These are phyloP conservation scores for Oxyruncus cristatus DNA, from an alignment of 2,113 vertebrate species.

Conservation along the genomic window DNA sequence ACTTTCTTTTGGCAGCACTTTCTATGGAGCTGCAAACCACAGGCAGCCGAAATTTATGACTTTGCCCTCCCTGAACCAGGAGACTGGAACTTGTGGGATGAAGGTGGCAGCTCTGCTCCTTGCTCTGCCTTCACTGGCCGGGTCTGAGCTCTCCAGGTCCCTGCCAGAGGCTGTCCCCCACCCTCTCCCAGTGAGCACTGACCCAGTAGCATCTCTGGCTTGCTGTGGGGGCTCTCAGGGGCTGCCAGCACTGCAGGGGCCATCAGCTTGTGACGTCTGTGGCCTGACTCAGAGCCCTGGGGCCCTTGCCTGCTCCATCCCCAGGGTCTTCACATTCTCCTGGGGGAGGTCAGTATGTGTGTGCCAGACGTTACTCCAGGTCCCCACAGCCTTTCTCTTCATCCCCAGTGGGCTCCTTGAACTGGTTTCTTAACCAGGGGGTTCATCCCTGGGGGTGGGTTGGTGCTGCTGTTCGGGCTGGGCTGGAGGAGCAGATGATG, in stretches of 20 bases:
- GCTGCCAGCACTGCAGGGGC: not conserved
- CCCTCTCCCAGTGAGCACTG: not conserved
- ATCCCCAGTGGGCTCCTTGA: not conserved
- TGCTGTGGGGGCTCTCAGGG: accelerated
- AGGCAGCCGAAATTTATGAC: not conserved
- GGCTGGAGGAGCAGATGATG: not conserved
- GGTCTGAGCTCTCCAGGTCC: not conserved
- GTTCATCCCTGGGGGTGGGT: not conserved
- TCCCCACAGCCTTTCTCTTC: not conserved
- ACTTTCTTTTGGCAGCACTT: not conserved
- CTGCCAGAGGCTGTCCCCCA: not conserved
- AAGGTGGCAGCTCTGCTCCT: not conserved
- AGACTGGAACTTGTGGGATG: accelerated
- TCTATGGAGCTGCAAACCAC: not conserved
- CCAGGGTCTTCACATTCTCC: not conserved
- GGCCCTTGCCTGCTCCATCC: not conserved
- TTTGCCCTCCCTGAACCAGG: not conserved
- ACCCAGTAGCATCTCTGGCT: not conserved
- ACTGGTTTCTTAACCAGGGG: accelerated
- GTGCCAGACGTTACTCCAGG: not conserved
- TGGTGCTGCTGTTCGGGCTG: not conserved
- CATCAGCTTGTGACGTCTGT: not conserved
- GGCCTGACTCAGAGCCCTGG: not conserved
- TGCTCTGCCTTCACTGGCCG: not conserved
- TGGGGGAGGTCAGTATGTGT: not conserved